These are phyloP conservation scores for Nothoprocta perdicaria DNA, from an alignment of 2,113 vertebrate genomes.

Conservation along the genomic window DNA sequence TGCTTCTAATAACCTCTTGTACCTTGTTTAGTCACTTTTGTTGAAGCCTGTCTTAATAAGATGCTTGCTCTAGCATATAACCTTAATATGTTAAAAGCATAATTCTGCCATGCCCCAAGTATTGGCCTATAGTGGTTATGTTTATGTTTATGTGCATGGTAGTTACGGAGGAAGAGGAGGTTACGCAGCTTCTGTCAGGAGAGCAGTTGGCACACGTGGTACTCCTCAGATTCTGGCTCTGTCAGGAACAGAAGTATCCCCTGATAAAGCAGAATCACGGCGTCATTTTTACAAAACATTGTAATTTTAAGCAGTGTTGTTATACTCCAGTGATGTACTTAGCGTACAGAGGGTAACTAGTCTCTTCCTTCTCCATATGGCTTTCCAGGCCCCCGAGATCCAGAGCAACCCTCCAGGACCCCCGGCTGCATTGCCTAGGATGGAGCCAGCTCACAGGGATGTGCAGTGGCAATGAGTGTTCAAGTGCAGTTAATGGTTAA, in stretches of 20 bases:
- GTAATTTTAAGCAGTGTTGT: neutral
- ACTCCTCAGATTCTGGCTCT: neutral
- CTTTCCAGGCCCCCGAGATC: neutral
- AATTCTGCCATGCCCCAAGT: neutral
- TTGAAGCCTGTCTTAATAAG: neutral
- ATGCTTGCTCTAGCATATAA: neutral
- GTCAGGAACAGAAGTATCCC: neutral
- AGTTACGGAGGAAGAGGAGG: conserved; percentile 17
- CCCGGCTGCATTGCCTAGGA: neutral
- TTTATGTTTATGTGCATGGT: conserved; percentile 3
- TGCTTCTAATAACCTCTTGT: neutral
- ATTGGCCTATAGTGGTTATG: conserved; percentile 18
- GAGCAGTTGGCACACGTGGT: neutral
- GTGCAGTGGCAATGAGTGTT: neutral
- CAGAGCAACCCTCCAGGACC: neutral
- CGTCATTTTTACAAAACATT: neutral
- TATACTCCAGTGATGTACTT: neutral
- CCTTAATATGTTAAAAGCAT: neutral
- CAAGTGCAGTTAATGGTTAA: neutral
- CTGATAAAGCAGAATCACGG: neutral
- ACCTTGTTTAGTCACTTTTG: conserved; percentile 19
- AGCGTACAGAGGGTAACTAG: neutral
- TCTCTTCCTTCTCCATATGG: neutral
- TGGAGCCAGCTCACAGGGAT: neutral
- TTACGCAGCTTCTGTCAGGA: conserved; percentile 12